Evolutionary conservation across 1,140 invertebrate species (phyloP).

Genomic region (Hirudo medicinalis): DNA sequence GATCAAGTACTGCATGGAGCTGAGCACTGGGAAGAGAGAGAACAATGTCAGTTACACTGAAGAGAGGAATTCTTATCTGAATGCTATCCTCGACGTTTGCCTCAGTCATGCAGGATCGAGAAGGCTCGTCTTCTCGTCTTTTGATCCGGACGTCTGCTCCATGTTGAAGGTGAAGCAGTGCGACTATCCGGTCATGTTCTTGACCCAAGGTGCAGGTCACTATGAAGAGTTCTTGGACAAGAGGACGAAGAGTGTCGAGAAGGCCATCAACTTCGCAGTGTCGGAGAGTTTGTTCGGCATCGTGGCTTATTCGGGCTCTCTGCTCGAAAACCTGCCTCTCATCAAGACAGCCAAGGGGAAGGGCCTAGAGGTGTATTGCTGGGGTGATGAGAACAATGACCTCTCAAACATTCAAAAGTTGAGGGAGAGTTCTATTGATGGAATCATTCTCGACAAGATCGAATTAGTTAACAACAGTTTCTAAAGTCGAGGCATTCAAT

Average conservation of each 20-base stretch:
- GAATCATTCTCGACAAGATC: conserved; percentile 77
- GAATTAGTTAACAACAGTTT: not conserved
- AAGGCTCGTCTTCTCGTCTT: conserved; percentile 9
- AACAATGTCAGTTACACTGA: conserved; percentile 5
- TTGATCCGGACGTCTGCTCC: conserved; percentile 23
- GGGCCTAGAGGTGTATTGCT: conserved; percentile 77
- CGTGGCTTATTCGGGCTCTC: conserved; percentile 77
- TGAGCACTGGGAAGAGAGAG: conserved; percentile 8
- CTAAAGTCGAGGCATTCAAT: no score
- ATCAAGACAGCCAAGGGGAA: conserved; percentile 60
- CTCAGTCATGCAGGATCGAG: not conserved
- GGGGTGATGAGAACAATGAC: conserved; percentile 89
- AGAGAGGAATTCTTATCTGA: conserved; percentile 18
- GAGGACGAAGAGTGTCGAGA: conserved; percentile 62
- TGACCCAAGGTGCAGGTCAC: conserved; percentile 70
- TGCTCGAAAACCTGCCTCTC: conserved; percentile 65
- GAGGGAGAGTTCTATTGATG: conserved; percentile 73
- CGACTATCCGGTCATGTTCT: conserved; percentile 81
- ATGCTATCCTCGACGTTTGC: conserved; percentile 12
- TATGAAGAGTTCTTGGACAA: conserved; percentile 71
- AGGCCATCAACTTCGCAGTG: conserved; percentile 63
- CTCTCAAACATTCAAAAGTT: conserved; percentile 68
- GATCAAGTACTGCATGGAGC: conserved; percentile 17
- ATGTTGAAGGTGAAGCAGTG: conserved; percentile 78
- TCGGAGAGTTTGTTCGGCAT: conserved; percentile 51